Base-by-base conservation (phyloP, 2,797 vertebrate species). In the Adrianichthys oophorus region DNA sequence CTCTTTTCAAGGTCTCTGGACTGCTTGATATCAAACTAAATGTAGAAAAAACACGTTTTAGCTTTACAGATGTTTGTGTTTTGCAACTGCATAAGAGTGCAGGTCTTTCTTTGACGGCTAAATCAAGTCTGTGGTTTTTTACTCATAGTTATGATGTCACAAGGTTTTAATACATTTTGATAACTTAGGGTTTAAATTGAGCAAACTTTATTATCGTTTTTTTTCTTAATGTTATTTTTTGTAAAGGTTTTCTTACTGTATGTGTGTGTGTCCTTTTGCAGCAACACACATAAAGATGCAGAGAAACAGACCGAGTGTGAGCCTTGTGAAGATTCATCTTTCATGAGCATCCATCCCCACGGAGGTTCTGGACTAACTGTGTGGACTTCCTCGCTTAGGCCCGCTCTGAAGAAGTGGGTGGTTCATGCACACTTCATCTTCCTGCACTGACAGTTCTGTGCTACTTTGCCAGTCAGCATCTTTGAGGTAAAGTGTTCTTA, bases 391-490 rank as follows among this genome's bases (percentile, higher is more conserved):
- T 59, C 59, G 71, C 73, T 73, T 62, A 78, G 68, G 74, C 54
- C 55, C 41, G 53, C 70, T 78, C 71, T 74, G 71, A 76, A 65
- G 53, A 75, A 87, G 84, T 84, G 78, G 82, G 87, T 85, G 82
- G 80, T 44, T 70, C 68, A 19, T 24, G 65, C 53, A 47, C 83
- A 83, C 86, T 91, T 89, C 82, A 89, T 89, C 87, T 85, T 86
- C 72, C 79, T 62, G 68, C 76, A 19, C 74, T 83, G 82, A 89
- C 85, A 85, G 80, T 72, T 63, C 73, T 52, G 14, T 56, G 59
- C 82, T 83, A 80, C 85, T 76, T 76, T 78, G 63, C 76, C 69
- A 87, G 74, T 91, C 91, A 91, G 87, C 88, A 90, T 85, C 75
- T 89, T 83, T 85, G 70, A 83, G 80, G 75, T 56, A 18, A 63